Conservation (phyloP, 1,140 invertebrate species). For the Radopholus similis region DNA sequence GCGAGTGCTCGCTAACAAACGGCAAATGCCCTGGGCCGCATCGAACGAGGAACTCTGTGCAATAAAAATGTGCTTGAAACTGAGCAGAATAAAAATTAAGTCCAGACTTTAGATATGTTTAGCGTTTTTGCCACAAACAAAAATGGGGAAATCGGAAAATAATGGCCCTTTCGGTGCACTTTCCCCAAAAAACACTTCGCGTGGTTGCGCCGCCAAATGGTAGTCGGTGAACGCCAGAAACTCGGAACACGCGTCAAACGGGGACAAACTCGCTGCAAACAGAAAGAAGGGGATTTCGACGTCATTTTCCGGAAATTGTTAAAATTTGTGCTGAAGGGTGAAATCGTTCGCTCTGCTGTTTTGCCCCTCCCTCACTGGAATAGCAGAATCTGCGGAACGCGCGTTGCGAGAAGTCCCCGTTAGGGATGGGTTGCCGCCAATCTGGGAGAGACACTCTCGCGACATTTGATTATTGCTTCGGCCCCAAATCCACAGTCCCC, state of each 20-base stretch:
- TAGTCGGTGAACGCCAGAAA: conserved; percentile 27
- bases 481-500: too few relatives aligned
- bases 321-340: too few relatives aligned
- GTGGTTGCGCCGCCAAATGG: background rate
- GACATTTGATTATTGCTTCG: too few relatives aligned
- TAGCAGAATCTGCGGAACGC: too few relatives aligned
- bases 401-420: too few relatives aligned
- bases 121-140: background rate
- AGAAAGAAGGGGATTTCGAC: too few relatives aligned
- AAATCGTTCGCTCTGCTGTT: too few relatives aligned
- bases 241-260: conserved; percentile 13
- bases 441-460: too few relatives aligned
- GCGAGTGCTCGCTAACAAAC: conserved; percentile 15
- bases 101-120: background rate
- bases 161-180: background rate
- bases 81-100: background rate
- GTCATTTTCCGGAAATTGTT: too few relatives aligned
- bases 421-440: too few relatives aligned
- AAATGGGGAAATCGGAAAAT: background rate
- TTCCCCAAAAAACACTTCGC: conserved; percentile 12
- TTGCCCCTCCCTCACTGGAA: too few relatives aligned
- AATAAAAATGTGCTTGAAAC: background rate
- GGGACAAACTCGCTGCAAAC: conserved; percentile 15
- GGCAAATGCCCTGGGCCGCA: conserved; percentile 4
- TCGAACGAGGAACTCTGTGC: conserved; percentile 31